Evolutionary conservation across 2,888 invertebrate genomes (phyloP), one percentile per base, ranked within the genome.

Genomic region (Leucozona laternaria): DNA sequence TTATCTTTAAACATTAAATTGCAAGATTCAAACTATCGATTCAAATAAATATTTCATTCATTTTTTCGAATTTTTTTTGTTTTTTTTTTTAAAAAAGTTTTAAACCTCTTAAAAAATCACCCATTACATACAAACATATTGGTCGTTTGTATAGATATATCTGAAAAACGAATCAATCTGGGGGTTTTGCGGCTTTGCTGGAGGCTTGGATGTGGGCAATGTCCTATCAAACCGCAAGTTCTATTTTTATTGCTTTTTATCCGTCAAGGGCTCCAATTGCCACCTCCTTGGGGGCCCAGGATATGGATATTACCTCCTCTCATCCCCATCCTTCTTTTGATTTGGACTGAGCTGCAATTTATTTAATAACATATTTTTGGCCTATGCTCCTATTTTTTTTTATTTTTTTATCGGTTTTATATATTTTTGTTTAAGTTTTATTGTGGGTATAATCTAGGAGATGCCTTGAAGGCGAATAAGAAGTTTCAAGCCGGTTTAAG

Each of bases 141-240:
- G 57, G 78, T n/a, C 37, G 37, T 62, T 48, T 45, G 45, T 75
- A 75, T 83, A 83, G 2, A 31, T 84, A 83, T 25, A 31, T 84
- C 80, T 53, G 22, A 37, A 71, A 60, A 66, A 76, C 71, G 58
- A 80, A 84, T 84, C 84, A 84, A 80, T 81, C 85, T 81, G 80
- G 60, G 53, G 66, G 66, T 48, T 48, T 48, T 48, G 66, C 13
- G 80, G 72, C 50, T 68, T 53, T 37, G 37, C 77, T 77, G 81
- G 68, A 60, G 60, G 40, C 70, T 43, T 37, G 50, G 55, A 77
- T 81, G 85, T 81, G 85, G 85, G 85, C 85, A 81, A 77, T 60
- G 62, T 77, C 68, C 81, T 72, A 81, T 85, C 77, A 77, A 77
- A 72, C 71, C 68, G 53, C 77, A 68, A 68, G 80, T 77, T 80